phyloP scores from a whole-genome alignment of 2,888 invertebrate genomes.

The Steinernema hermaphroditum region DNA sequence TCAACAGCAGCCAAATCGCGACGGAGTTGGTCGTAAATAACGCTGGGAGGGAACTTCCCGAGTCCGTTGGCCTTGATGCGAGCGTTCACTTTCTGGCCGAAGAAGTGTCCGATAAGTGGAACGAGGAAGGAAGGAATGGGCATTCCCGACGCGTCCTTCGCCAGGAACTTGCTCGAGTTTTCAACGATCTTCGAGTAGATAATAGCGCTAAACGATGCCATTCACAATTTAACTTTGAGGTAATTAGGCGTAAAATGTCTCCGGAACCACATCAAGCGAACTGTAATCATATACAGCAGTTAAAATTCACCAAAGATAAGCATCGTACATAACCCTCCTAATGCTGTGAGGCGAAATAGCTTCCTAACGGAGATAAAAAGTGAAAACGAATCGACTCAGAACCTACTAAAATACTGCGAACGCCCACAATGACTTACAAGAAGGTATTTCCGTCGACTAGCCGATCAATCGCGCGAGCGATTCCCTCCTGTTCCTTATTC shows the following conservation, averaged over 20 bases:
- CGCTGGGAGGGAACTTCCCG: neutral
- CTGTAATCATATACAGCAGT: too few relatives aligned
- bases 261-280: too few relatives aligned
- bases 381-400: too few relatives aligned
- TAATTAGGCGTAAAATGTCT: too few relatives aligned
- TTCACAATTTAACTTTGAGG: too few relatives aligned
- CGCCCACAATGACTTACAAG: slow-evolving; percentile 34
- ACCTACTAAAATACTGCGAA: too few relatives aligned
- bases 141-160: slow-evolving; percentile 55
- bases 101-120: slow-evolving; percentile 46
- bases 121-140: slow-evolving; percentile 56
- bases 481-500: slow-evolving; percentile 81
- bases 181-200: slow-evolving; percentile 49
- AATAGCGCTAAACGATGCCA: slow-evolving; percentile 37
- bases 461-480: slow-evolving; percentile 87
- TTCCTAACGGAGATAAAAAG: too few relatives aligned
- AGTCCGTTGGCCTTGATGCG: neutral
- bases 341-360: too few relatives aligned
- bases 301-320: neutral
- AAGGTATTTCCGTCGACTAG: slow-evolving; percentile 77
- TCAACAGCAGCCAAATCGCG: slow-evolving; percentile 87
- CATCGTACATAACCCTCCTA: too few relatives aligned
- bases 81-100: slow-evolving; percentile 39
- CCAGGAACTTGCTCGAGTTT: slow-evolving; percentile 48
- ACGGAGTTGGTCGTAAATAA: slow-evolving; percentile 83